Evolutionary conservation across 2,888 invertebrate species (phyloP).

Genomic region (Spodoptera exigua): DNA sequence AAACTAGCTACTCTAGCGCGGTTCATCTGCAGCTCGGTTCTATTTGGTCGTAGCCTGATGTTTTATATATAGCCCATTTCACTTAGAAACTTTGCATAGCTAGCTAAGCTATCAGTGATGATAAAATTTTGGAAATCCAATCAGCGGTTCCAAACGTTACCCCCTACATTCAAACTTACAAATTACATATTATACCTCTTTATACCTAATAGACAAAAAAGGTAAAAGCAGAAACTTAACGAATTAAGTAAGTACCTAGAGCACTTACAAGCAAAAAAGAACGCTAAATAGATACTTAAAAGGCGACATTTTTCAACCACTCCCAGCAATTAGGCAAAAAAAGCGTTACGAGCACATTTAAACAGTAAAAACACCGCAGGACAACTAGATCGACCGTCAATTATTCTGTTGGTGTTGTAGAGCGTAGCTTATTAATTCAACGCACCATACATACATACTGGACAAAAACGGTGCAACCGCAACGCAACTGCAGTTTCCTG

Average conservation of each 20-base stretch:
- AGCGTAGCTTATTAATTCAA: conserved; percentile 66
- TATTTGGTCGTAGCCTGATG: too few relatives aligned
- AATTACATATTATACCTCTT: too few relatives aligned
- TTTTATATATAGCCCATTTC: too few relatives aligned
- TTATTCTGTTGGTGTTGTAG: conserved; percentile 57
- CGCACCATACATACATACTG: conserved; percentile 60
- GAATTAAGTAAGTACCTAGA: background rate
- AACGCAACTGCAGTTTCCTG: conserved; percentile 81
- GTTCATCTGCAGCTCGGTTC: too few relatives aligned
- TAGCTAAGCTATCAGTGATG: too few relatives aligned
- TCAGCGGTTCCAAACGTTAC: too few relatives aligned
- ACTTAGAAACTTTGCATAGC: too few relatives aligned
- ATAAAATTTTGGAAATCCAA: too few relatives aligned
- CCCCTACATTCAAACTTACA: too few relatives aligned
- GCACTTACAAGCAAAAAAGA: conserved; percentile 21
- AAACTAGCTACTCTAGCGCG: too few relatives aligned
- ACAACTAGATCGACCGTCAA: conserved; percentile 54
- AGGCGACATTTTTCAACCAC: conserved; percentile 40
- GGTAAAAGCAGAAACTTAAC: background rate
- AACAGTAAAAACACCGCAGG: conserved; percentile 51
- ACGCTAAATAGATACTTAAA: conserved; percentile 19
- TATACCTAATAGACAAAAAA: background rate
- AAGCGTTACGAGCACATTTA: conserved; percentile 45
- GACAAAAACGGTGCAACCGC: conserved; percentile 79
- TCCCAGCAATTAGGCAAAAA: conserved; percentile 41